These are phyloP conservation scores for Ceryle rudis DNA, from an alignment of 2,797 vertebrate genomes.

Conservation along the genomic window DNA sequence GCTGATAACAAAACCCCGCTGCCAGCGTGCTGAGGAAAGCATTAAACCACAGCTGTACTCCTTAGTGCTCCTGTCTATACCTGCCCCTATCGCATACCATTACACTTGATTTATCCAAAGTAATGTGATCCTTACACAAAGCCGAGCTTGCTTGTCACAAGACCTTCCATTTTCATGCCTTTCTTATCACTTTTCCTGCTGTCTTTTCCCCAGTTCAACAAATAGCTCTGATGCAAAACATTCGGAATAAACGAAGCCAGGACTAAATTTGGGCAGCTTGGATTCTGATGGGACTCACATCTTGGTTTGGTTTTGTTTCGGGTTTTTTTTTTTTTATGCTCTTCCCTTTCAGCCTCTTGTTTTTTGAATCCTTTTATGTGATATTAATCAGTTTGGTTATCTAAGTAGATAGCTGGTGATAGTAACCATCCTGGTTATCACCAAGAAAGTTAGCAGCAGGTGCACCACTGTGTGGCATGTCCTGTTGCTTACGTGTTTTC, in stretches of 20 bases:
- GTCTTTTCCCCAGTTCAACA: neutral
- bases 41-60: constrained; percentile 24
- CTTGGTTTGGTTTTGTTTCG: too few relatives aligned
- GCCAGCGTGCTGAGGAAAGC: neutral
- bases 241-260: neutral
- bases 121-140: constrained; percentile 17
- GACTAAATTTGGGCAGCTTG: neutral
- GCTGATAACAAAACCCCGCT: neutral
- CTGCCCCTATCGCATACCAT: constrained; percentile 28
- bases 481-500: neutral
- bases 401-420: neutral
- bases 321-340: too few relatives aligned
- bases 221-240: neutral
- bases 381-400: neutral
- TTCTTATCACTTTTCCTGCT: constrained; percentile 15
- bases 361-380: neutral
- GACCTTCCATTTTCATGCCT: constrained; percentile 22
- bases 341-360: neutral
- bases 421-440: neutral
- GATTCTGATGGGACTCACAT: neutral
- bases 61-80: constrained; percentile 32
- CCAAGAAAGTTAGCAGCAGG: neutral
- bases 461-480: neutral
- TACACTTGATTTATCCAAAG: constrained; percentile 41
- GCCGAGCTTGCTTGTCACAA: neutral